A percentile compares a stretch with the other conserved stretches of the same genome.
Conservation (phyloP, 2,113 vertebrate species). For the Hypomesus transpacificus region DNA sequence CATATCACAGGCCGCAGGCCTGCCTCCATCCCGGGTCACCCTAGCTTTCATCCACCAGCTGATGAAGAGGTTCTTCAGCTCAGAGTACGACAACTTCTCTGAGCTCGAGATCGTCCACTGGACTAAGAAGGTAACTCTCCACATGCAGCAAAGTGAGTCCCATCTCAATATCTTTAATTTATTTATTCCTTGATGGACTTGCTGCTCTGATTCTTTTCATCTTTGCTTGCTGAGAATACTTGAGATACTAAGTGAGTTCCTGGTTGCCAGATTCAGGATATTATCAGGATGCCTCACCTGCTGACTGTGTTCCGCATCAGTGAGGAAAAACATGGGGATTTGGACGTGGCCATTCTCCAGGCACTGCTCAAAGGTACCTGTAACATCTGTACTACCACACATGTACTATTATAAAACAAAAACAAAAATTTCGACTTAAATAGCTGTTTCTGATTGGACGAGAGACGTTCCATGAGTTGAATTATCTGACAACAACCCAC, state of each 20-base stretch:
- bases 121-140: constrained; percentile 86
- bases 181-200: too few species aligned
- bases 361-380: constrained; percentile 88
- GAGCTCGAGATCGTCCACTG: constrained; percentile 77
- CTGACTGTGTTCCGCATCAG: constrained; percentile 85
- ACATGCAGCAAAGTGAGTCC: too few species aligned
- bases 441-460: too few species aligned
- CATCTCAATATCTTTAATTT: background rate
- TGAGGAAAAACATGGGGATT: constrained; percentile 77
- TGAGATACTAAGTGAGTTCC: background rate
- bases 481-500: too few species aligned
- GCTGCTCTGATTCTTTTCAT: too few species aligned
- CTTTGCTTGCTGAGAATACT: background rate
- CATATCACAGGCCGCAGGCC: constrained; percentile 80
- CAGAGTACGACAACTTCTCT: constrained; percentile 76
- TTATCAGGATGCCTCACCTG: constrained; percentile 79
- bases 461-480: too few species aligned
- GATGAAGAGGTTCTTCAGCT: constrained; percentile 74
- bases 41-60: constrained; percentile 76
- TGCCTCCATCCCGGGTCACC: constrained; percentile 75
- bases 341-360: constrained; percentile 93
- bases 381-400: background rate
- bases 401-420: too few species aligned
- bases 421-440: too few species aligned
- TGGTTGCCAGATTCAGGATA: constrained; percentile 87